These are phyloP conservation scores for Chauna torquata DNA, from an alignment of 2,113 vertebrate species.

Conservation along the genomic window DNA sequence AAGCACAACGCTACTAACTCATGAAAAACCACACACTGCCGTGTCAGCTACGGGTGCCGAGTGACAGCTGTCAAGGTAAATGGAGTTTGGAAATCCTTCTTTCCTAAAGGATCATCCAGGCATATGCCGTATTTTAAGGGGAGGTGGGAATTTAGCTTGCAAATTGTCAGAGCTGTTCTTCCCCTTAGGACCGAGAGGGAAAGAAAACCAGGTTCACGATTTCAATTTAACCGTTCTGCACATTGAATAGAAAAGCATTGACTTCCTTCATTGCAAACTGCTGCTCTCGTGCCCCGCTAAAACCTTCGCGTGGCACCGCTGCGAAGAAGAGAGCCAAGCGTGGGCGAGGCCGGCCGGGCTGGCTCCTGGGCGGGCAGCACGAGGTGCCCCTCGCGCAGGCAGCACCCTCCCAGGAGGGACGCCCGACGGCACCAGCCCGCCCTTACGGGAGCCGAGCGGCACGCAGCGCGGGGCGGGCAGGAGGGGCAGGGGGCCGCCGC, in stretches of 20 bases:
- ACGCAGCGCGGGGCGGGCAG: no score
- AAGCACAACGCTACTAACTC: constrained; percentile 69
- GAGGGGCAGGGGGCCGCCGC: no score
- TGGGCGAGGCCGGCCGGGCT: rapidly evolving
- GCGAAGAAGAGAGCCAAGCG: rapidly evolving
- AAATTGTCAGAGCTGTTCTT: neutral
- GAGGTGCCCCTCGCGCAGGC: no score
- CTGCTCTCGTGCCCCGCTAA: neutral
- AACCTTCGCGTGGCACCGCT: rapidly evolving
- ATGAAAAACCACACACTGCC: constrained; percentile 71
- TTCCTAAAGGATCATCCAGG: constrained; percentile 27
- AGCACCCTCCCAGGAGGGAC: no score
- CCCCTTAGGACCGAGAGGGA: neutral
- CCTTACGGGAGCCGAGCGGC: no score
- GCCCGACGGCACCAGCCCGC: no score
- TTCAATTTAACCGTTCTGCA: neutral
- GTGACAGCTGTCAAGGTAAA: constrained; percentile 79
- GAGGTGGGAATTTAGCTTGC: neutral
- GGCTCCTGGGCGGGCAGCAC: neutral
- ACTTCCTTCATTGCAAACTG: neutral
- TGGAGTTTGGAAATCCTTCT: constrained; percentile 59
- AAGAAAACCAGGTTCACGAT: neutral
- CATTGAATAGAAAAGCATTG: neutral
- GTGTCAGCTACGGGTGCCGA: constrained; percentile 67
- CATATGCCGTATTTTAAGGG: neutral